Percentiles rank a stretch among this genome's conserved stretches.
Evolutionary conservation across 2,797 vertebrate species (phyloP).

Genomic region (Potorous gilbertii): DNA sequence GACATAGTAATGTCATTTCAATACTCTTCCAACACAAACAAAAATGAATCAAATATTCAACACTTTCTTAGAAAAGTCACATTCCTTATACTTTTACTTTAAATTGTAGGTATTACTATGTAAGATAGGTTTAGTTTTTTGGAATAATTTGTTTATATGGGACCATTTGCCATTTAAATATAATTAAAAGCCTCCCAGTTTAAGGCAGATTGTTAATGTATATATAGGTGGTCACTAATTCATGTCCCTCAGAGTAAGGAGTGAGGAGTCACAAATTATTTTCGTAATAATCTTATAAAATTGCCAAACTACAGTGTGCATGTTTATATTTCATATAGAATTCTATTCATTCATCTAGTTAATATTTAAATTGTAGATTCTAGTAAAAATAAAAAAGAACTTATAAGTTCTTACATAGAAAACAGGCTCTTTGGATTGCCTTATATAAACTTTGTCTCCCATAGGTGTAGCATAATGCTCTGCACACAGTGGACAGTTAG

Average conservation of each 20-base stretch:
- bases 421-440: neutral
- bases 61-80: neutral
- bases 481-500: neutral
- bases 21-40: neutral
- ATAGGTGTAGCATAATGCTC: neutral
- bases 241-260: neutral
- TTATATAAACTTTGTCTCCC: neutral
- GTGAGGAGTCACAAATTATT: conserved; percentile 13
- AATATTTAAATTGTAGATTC: neutral
- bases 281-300: conserved; percentile 3
- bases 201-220: neutral
- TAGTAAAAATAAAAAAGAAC: neutral
- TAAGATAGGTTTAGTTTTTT: neutral
- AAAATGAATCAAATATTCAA: neutral
- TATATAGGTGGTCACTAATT: neutral
- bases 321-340: neutral
- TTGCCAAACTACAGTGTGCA: neutral
- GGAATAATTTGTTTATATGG: neutral
- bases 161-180: neutral
- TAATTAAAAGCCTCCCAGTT: neutral
- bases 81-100: neutral
- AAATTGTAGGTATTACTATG: neutral
- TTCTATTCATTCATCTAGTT: conserved; percentile 1
- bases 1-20: neutral
- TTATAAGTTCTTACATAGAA: neutral